Evolutionary conservation across 2,797 vertebrate species (phyloP).

Genomic region (Tadarida brasiliensis): DNA sequence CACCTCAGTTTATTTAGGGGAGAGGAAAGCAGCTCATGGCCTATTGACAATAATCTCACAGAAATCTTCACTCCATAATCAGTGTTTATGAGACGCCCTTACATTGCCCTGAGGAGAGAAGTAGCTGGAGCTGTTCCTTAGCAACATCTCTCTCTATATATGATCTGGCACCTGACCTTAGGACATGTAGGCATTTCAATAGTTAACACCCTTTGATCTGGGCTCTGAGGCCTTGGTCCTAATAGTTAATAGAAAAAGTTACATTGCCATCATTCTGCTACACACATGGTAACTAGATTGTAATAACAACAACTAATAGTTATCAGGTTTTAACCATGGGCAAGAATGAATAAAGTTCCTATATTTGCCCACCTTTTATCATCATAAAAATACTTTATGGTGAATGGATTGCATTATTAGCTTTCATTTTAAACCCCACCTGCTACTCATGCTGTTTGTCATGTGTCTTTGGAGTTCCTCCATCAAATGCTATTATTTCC

Average conservation of each 20-base stretch:
- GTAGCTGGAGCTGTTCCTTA: background rate
- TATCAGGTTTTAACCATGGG: no score
- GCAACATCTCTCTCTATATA: background rate
- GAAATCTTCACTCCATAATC: background rate
- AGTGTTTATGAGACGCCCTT: background rate
- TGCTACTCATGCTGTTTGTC: no score
- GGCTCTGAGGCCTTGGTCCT: background rate
- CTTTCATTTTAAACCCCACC: no score
- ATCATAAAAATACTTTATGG: no score
- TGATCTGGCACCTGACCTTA: background rate
- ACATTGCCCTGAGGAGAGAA: background rate
- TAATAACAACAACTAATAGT: no score
- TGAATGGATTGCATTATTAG: no score
- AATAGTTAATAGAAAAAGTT: background rate
- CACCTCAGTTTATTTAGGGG: background rate
- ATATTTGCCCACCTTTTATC: no score
- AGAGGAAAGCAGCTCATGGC: background rate
- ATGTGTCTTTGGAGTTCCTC: no score
- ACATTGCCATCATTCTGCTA: background rate
- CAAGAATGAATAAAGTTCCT: no score
- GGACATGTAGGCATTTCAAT: background rate
- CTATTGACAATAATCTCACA: background rate
- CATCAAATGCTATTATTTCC: no score
- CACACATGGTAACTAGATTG: no score
- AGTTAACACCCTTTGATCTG: background rate